A percentile compares a stretch with the other conserved stretches of the same genome.
These are phyloP conservation scores for Chaenodraco wilsoni DNA, from an alignment of 2,797 vertebrate genomes.

Conservation along the genomic window DNA sequence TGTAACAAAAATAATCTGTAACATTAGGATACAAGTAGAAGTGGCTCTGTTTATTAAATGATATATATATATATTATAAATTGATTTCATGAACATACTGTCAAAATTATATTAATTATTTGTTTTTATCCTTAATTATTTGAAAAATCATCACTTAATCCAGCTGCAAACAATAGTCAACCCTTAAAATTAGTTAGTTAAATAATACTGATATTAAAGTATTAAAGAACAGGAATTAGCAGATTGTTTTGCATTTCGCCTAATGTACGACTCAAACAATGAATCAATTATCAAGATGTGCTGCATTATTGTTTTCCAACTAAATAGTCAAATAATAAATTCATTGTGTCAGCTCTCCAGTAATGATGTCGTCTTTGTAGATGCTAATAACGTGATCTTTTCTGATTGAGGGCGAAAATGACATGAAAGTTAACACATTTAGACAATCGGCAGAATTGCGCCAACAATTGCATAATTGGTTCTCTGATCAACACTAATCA, in stretches of 20 bases:
- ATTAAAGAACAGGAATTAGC: too few species aligned
- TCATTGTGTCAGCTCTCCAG: background rate
- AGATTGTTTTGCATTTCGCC: background rate
- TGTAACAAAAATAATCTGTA: too few species aligned
- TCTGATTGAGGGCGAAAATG: background rate
- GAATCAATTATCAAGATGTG: background rate
- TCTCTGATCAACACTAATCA: background rate
- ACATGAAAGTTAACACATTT: background rate
- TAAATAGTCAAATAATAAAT: background rate
- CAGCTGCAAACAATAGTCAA: too few species aligned
- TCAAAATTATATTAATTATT: too few species aligned
- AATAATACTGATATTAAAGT: too few species aligned
- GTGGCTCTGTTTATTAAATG: too few species aligned
- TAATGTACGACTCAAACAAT: background rate
- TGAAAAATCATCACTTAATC: too few species aligned
- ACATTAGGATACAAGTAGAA: too few species aligned
- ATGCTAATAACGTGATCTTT: background rate
- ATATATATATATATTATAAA: too few species aligned
- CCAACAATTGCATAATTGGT: slow-evolving; percentile 26
- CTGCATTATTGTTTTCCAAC: background rate
- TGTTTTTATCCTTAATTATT: too few species aligned
- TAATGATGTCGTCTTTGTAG: background rate
- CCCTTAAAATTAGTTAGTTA: too few species aligned
- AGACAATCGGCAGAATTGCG: slow-evolving; percentile 14
- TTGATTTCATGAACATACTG: too few species aligned